Percentiles rank a stretch among this genome's conserved stretches.
Conservation (phyloP, 1,140 invertebrate genomes). For the Aphaenogaster floridana region DNA sequence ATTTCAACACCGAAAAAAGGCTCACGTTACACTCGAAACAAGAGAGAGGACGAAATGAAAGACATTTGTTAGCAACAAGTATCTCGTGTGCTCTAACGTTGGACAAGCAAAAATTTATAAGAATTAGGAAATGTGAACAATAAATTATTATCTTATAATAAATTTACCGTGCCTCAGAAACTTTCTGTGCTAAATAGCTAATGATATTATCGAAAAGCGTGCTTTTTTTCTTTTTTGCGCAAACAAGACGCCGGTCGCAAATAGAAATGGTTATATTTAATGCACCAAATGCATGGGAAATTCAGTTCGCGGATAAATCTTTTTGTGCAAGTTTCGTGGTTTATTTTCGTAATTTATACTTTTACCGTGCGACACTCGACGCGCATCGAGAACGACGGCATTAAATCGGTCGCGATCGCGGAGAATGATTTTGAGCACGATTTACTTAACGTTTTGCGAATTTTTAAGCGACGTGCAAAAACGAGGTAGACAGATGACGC, state of each 20-base stretch:
- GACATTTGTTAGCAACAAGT: slow-evolving; percentile 10
- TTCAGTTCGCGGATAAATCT: slow-evolving; percentile 9
- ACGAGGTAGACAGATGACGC: background rate
- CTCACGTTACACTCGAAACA: slow-evolving; percentile 12
- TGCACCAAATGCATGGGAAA: background rate
- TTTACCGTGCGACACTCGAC: slow-evolving; percentile 9
- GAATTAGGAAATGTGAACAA: background rate
- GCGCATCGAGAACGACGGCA: background rate
- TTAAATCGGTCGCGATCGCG: background rate
- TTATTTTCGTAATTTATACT: slow-evolving; percentile 22
- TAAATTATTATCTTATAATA: background rate
- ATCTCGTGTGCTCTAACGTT: background rate
- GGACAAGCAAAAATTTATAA: background rate
- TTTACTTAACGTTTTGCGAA: background rate
- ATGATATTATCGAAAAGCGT: background rate
- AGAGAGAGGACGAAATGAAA: background rate
- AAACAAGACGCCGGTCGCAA: background rate
- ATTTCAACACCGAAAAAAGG: slow-evolving; percentile 39
- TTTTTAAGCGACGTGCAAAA: background rate
- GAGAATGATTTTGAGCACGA: background rate
- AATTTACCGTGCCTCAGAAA: background rate
- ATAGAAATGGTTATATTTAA: slow-evolving; percentile 26
- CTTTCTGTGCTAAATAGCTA: background rate
- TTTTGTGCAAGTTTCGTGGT: background rate
- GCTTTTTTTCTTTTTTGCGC: background rate